Percentiles rank a stretch among this genome's conserved stretches.
phyloP scores from a whole-genome alignment of 2,888 invertebrate genomes.

The Hartigia nigra region DNA sequence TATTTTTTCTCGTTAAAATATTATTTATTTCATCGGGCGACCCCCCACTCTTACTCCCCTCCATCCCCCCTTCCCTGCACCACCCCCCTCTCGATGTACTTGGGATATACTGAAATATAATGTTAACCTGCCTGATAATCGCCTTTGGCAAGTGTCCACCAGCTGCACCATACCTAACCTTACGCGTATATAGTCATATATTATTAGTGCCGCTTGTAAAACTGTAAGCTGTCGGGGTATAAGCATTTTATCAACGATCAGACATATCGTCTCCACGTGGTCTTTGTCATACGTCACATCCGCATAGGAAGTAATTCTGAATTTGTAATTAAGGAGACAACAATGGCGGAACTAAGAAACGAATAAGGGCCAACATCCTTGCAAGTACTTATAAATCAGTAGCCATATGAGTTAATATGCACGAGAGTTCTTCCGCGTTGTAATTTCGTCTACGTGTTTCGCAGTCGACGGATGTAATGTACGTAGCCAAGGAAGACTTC shows the following conservation, averaged over 20 bases:
- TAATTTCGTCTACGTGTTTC: constrained; percentile 23
- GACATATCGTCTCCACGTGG: constrained; percentile 20
- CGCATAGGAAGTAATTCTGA: constrained; percentile 58
- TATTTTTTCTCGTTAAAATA: background rate
- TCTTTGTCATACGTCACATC: constrained; percentile 49
- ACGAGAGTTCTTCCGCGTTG: constrained; percentile 28
- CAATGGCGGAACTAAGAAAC: constrained; percentile 48
- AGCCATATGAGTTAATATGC: constrained; percentile 24
- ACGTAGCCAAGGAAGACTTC: background rate
- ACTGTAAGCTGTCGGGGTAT: constrained; percentile 16
- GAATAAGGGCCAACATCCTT: constrained; percentile 32
- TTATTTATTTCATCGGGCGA: background rate
- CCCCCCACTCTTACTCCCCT: too few relatives aligned
- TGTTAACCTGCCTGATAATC: constrained; percentile 23
- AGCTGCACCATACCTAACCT: constrained; percentile 24
- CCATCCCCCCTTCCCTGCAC: too few relatives aligned
- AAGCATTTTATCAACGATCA: constrained; percentile 34
- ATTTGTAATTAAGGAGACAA: constrained; percentile 57
- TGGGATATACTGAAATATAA: background rate
- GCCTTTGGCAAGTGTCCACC: constrained; percentile 34
- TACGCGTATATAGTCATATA: constrained; percentile 2
- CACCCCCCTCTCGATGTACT: background rate
- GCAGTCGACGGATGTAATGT: constrained; percentile 15
- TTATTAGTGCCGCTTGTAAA: constrained; percentile 2
- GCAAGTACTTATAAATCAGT: background rate